These are phyloP conservation scores for Melolontha melolontha DNA, from an alignment of 2,888 invertebrate genomes.

Conservation along the genomic window DNA sequence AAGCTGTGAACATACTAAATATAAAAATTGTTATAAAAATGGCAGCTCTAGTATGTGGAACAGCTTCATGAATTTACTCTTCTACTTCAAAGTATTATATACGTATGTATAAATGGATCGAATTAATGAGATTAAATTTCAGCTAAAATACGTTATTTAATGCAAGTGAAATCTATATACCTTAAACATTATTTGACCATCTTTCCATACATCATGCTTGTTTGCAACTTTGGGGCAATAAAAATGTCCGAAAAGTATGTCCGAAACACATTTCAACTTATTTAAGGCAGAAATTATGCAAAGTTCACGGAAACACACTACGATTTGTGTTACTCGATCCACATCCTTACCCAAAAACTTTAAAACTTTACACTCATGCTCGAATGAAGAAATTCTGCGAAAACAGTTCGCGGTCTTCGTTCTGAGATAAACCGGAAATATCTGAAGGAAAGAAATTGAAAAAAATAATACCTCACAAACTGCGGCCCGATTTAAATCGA, in stretches of 20 bases:
- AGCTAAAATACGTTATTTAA: no score
- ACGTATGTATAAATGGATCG: no score
- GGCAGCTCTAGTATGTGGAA: no score
- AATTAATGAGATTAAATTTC: no score
- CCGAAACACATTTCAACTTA: conserved; percentile 20
- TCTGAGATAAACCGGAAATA: conserved; percentile 15
- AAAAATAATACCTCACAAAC: conserved; percentile 35
- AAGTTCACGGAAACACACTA: conserved; percentile 35
- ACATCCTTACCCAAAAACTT: conserved; percentile 21
- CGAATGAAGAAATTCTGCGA: conserved; percentile 5
- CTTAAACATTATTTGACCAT: no score
- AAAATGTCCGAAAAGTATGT: conserved; percentile 1
- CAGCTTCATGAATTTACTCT: no score
- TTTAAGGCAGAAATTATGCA: conserved; percentile 33
- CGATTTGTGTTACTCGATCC: conserved; percentile 28
- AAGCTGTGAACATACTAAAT: no score
- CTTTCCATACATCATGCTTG: neutral
- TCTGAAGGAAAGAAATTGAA: conserved; percentile 25
- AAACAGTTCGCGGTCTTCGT: conserved; percentile 2
- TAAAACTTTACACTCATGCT: conserved; percentile 41
- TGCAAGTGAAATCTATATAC: no score
- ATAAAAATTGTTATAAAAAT: no score
- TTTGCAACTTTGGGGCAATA: conserved; percentile 8
- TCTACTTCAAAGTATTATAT: no score
- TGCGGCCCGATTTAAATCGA: conserved; percentile 39